Evolutionary conservation across 53 echinoderm and acorn worm species (phyloP).

Genomic region (Mesocentrotus franciscanus): DNA sequence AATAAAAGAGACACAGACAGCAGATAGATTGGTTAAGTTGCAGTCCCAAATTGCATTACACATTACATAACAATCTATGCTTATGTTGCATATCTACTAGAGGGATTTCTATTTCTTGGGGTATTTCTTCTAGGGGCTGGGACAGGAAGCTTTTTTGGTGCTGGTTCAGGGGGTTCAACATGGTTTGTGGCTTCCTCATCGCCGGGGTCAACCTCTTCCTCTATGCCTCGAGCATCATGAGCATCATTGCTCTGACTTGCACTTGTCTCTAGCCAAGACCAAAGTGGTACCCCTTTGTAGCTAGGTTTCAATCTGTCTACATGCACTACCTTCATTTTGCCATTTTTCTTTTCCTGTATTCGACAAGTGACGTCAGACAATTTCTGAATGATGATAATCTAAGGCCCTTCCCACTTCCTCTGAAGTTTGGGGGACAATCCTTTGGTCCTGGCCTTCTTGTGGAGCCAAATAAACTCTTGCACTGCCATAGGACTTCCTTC

Average conservation of each 20-base stretch:
- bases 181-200: neutral
- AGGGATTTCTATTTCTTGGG: neutral
- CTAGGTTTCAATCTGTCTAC: slow-evolving; percentile 34
- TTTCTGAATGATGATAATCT: slow-evolving; percentile 1
- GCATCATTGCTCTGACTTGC: too few species aligned
- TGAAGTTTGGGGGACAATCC: slow-evolving; percentile 63
- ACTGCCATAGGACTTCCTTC: neutral
- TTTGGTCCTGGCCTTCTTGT: slow-evolving; percentile 40
- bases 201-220: neutral
- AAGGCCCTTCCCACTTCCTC: slow-evolving; percentile 64
- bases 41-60: too few species aligned
- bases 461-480: slow-evolving; percentile 43
- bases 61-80: too few species aligned
- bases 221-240: too few species aligned
- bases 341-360: neutral
- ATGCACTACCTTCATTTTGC: slow-evolving; percentile 32
- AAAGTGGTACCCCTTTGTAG: slow-evolving; percentile 5
- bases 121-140: too few species aligned
- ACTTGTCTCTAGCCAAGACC: too few species aligned
- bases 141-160: too few species aligned
- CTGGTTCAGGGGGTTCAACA: neutral
- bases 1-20: neutral
- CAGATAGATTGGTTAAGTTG: neutral
- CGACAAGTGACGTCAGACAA: slow-evolving; percentile 61
- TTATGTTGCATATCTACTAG: too few species aligned